A percentile compares a stretch with the other conserved stretches of the same genome.
These are phyloP conservation scores for Maniola jurtina DNA, from an alignment of 1,140 invertebrate species.

Conservation along the genomic window DNA sequence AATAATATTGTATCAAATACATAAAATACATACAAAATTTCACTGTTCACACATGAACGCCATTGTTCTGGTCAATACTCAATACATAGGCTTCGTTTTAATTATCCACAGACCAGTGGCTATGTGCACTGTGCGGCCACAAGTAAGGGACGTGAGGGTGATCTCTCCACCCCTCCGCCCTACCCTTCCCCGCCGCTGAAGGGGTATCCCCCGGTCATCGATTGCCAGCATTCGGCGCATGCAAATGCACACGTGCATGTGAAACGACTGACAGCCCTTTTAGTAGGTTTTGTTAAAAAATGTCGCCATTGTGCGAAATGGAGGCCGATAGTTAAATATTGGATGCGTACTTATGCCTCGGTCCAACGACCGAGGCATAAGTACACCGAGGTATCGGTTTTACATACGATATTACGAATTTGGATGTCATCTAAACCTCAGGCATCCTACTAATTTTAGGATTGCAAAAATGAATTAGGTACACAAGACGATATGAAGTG, in stretches of 20 bases:
- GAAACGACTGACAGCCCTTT: slow-evolving; percentile 22
- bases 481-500: too few relatives aligned
- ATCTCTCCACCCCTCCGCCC: neutral
- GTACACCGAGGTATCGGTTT: too few relatives aligned
- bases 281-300: slow-evolving; percentile 18
- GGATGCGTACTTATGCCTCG: neutral
- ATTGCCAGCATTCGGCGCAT: slow-evolving; percentile 52
- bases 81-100: slow-evolving; percentile 29
- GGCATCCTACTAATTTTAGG: too few relatives aligned
- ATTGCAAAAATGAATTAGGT: too few relatives aligned
- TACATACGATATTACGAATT: too few relatives aligned
- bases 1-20: neutral
- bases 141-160: slow-evolving; percentile 14
- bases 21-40: neutral
- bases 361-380: neutral
- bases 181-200: slow-evolving; percentile 6
- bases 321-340: neutral
- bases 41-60: slow-evolving; percentile 7
- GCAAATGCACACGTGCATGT: slow-evolving; percentile 55
- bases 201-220: slow-evolving; percentile 41
- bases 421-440: too few relatives aligned
- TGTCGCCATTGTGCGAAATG: neutral
- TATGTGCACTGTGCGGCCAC: slow-evolving; percentile 20
- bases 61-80: slow-evolving; percentile 8
- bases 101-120: slow-evolving; percentile 32